phyloP scores from a whole-genome alignment of 1,140 invertebrate species.

The Cecropterus lyciades region DNA sequence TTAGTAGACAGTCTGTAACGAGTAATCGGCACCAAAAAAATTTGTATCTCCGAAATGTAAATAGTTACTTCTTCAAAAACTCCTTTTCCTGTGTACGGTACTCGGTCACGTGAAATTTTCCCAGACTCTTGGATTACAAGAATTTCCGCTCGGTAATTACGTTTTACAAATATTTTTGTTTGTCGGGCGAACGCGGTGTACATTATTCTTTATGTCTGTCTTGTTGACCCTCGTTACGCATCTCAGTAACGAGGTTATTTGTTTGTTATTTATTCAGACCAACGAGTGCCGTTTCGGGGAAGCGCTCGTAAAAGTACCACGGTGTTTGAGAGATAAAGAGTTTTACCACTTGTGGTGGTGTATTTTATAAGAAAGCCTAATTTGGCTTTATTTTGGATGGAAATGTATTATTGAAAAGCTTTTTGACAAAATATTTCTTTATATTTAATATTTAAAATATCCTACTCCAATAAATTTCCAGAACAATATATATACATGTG shows the following conservation, averaged over 20 bases:
- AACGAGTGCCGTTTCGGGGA: conserved; percentile 15
- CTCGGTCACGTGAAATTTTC: conserved; percentile 14
- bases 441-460: too few species aligned
- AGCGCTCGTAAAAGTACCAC: conserved; percentile 19
- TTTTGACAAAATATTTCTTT: too few species aligned
- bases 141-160: conserved; percentile 31
- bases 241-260: conserved; percentile 24
- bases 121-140: conserved; percentile 23
- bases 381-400: not conserved
- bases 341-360: conserved; percentile 7
- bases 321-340: conserved; percentile 18
- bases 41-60: not conserved
- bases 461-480: too few species aligned
- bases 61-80: conserved; percentile 22
- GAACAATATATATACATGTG: too few species aligned
- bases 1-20: too few species aligned
- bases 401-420: not conserved
- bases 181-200: conserved; percentile 9
- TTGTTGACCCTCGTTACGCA: conserved; percentile 33
- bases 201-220: conserved; percentile 36
- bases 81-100: conserved; percentile 7
- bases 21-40: too few species aligned
- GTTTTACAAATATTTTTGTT: conserved; percentile 34
- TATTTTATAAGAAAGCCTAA: conserved; percentile 1
- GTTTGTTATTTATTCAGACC: conserved; percentile 27